Percentiles rank a stretch among this genome's conserved stretches.
phyloP scores from a whole-genome alignment of 1,140 invertebrate genomes.

The Macrocentrus cingulum region DNA sequence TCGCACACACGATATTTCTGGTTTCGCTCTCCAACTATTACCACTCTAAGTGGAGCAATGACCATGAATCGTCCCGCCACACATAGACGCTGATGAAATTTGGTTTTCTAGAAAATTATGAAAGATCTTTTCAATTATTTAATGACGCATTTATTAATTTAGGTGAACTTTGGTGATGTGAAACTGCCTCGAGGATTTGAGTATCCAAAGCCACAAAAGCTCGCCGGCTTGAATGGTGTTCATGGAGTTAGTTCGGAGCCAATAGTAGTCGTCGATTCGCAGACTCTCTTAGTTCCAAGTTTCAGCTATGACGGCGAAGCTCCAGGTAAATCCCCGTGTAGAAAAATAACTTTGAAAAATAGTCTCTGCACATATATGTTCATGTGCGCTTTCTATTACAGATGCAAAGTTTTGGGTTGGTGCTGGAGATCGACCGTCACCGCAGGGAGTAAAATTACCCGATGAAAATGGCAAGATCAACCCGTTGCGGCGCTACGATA shows the following conservation, averaged over 20 bases:
- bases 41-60: no score
- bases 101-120: no score
- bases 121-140: no score
- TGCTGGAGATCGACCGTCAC: slow-evolving; percentile 71
- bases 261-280: slow-evolving; percentile 85
- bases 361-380: no score
- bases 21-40: no score
- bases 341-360: no score
- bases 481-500: slow-evolving; percentile 77
- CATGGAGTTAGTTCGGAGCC: slow-evolving; percentile 83
- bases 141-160: no score
- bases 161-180: slow-evolving; percentile 91
- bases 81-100: no score
- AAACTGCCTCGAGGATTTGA: slow-evolving; percentile 76
- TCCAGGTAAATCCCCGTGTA: slow-evolving; percentile 67
- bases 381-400: slow-evolving; percentile 55
- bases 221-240: slow-evolving; percentile 73
- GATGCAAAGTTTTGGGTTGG: slow-evolving; percentile 93
- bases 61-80: no score
- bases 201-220: slow-evolving; percentile 79
- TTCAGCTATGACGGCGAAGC: slow-evolving; percentile 89
- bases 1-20: no score
- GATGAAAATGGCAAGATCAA: slow-evolving; percentile 85
- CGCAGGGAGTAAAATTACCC: slow-evolving; percentile 78
- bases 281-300: slow-evolving; percentile 83